These are phyloP conservation scores for Drosophila macrospina DNA, from an alignment of 2,888 invertebrate genomes.

Conservation along the genomic window DNA sequence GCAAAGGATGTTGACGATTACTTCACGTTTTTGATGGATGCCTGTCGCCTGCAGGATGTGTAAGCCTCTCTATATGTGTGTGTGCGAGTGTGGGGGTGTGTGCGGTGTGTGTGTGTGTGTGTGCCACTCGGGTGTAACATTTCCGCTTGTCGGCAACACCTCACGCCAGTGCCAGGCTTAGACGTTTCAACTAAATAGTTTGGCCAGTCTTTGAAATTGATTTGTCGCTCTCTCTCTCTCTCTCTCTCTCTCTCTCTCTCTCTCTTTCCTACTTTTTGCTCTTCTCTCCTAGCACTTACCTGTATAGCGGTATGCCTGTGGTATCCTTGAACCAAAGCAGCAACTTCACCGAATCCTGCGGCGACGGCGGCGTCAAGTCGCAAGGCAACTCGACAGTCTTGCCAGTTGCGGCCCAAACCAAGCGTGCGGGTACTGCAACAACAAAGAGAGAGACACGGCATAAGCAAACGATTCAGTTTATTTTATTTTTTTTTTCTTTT, in stretches of 20 bases:
- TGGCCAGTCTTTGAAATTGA: conserved; percentile 51
- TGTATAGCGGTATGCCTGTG: conserved; percentile 93
- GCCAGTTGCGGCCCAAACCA: conserved; percentile 92
- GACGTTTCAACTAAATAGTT: conserved; percentile 48
- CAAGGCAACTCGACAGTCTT: conserved; percentile 93
- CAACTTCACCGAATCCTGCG: conserved; percentile 91
- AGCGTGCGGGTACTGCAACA: conserved; percentile 88
- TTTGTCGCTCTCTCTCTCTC: conserved; percentile 25
- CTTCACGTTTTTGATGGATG: conserved; percentile 77
- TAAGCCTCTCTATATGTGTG: conserved; percentile 21
- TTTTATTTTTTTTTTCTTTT: too few relatives aligned
- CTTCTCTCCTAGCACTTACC: conserved; percentile 87
- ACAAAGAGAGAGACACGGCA: neutral
- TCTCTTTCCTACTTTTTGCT: too few relatives aligned
- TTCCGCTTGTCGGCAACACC: conserved; percentile 50
- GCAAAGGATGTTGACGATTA: conserved; percentile 79
- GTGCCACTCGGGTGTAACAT: conserved; percentile 53
- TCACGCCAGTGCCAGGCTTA: conserved; percentile 7
- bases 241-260: neutral
- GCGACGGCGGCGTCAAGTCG: conserved; percentile 91
- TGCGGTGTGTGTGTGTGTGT: conserved; percentile 29
- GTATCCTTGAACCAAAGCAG: conserved; percentile 96
- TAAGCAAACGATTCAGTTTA: conserved; percentile 18
- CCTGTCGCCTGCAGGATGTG: conserved; percentile 50
- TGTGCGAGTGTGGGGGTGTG: conserved; percentile 27